These are phyloP conservation scores for Chloebia gouldiae DNA, from an alignment of 2,113 vertebrate species.

Conservation along the genomic window DNA sequence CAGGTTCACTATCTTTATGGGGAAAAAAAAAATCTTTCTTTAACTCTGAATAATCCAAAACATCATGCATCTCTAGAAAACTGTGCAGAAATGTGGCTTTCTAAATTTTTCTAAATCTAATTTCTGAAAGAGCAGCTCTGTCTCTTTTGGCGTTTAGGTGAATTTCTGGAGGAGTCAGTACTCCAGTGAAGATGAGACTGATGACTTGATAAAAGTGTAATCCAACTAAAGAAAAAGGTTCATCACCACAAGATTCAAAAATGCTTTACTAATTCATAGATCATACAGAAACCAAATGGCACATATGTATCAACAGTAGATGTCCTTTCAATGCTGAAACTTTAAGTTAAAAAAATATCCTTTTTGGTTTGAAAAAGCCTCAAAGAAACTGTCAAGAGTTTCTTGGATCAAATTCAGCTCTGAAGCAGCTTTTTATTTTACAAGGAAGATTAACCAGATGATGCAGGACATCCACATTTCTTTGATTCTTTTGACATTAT, in stretches of 20 bases:
- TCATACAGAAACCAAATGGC: neutral
- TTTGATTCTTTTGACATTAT: constrained; percentile 16
- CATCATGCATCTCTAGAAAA: neutral
- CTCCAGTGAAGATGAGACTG: neutral
- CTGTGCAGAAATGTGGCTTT: neutral
- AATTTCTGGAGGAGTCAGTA: neutral
- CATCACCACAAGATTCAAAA: neutral
- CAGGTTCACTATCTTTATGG: neutral
- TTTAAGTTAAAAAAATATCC: neutral
- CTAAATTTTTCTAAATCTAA: constrained; percentile 34
- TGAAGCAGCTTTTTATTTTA: constrained; percentile 18
- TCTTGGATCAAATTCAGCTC: constrained; percentile 19
- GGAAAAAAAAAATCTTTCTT: neutral
- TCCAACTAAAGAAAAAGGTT: neutral
- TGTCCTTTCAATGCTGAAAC: neutral
- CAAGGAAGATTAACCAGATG: constrained; percentile 41
- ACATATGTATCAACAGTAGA: neutral
- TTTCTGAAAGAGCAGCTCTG: neutral
- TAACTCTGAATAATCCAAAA: neutral
- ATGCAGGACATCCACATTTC: constrained; percentile 11
- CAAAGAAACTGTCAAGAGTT: constrained; percentile 18
- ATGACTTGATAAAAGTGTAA: constrained; percentile 14
- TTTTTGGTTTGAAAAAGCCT: neutral
- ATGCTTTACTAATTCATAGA: neutral
- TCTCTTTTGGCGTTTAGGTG: constrained; percentile 23